A percentile compares a stretch with the other conserved stretches of the same genome.
Evolutionary conservation across 2,888 invertebrate species (phyloP).

Genomic region (Cantharis flavilabris): DNA sequence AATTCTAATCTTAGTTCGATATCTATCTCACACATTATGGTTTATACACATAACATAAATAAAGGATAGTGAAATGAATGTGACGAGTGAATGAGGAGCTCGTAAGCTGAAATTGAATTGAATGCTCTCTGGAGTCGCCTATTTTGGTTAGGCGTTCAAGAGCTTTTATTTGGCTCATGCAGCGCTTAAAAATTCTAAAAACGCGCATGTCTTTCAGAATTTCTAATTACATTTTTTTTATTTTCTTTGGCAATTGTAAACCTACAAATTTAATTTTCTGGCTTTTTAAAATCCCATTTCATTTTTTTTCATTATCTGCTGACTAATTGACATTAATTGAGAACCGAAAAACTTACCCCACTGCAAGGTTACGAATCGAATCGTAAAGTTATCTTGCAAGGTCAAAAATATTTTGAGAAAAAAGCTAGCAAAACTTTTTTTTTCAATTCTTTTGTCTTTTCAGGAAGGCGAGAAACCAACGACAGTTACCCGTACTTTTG

Average conservation of each 20-base stretch:
- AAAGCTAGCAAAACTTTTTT: background rate
- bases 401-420: too few relatives aligned
- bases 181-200: slow-evolving; percentile 29
- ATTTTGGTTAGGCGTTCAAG: slow-evolving; percentile 37
- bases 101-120: background rate
- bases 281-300: background rate
- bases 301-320: background rate
- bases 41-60: slow-evolving; percentile 2
- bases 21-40: background rate
- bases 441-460: background rate
- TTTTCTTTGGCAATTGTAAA: slow-evolving; percentile 13
- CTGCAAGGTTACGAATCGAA: too few relatives aligned
- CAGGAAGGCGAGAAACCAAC: slow-evolving; percentile 51
- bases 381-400: background rate
- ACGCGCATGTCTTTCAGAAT: slow-evolving; percentile 10
- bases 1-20: background rate
- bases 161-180: slow-evolving; percentile 34
- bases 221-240: background rate
- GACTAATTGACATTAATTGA: background rate
- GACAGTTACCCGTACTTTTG: slow-evolving; percentile 48
- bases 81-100: background rate
- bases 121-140: slow-evolving; percentile 32
- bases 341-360: too few relatives aligned
- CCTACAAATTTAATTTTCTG: background rate
- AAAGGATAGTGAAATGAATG: slow-evolving; percentile 13